Evolutionary conservation across 2,888 invertebrate genomes (phyloP).

Genomic region (Dexiosoma caninum): DNA sequence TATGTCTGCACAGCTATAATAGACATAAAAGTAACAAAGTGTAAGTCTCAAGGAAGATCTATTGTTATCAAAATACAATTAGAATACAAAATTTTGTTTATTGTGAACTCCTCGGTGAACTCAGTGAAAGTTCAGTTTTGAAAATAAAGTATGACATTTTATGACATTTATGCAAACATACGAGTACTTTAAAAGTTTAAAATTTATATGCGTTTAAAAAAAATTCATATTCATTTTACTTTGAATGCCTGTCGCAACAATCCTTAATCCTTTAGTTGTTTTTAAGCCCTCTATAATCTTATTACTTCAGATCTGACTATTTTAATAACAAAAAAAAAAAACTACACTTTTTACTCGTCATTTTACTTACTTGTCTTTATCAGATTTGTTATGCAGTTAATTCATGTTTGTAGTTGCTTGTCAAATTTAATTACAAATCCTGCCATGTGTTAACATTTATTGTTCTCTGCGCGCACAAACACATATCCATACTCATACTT

Average conservation of each 20-base stretch:
- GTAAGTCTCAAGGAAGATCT: too few species aligned
- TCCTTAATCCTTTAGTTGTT: not conserved
- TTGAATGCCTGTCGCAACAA: not conserved
- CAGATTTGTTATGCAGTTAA: constrained; percentile 38
- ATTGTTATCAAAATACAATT: too few species aligned
- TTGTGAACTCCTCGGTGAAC: too few species aligned
- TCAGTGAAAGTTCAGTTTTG: too few species aligned
- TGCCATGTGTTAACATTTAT: constrained; percentile 33
- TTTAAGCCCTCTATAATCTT: not conserved
- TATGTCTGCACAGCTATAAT: too few species aligned
- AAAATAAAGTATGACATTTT: too few species aligned
- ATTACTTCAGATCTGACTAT: not conserved
- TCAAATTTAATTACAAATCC: constrained; percentile 48
- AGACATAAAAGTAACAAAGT: too few species aligned
- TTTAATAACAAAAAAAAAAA: not conserved
- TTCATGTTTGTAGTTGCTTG: constrained; percentile 41
- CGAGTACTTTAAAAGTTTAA: too few species aligned
- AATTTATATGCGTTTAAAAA: too few species aligned
- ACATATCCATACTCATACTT: not conserved
- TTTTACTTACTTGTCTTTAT: not conserved
- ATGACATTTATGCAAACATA: too few species aligned
- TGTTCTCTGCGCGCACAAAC: not conserved
- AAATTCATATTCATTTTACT: too few species aligned
- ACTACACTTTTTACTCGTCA: not conserved
- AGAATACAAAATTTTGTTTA: too few species aligned